phyloP scores from a whole-genome alignment of 2,113 vertebrate species.

The Steatornis caripensis region DNA sequence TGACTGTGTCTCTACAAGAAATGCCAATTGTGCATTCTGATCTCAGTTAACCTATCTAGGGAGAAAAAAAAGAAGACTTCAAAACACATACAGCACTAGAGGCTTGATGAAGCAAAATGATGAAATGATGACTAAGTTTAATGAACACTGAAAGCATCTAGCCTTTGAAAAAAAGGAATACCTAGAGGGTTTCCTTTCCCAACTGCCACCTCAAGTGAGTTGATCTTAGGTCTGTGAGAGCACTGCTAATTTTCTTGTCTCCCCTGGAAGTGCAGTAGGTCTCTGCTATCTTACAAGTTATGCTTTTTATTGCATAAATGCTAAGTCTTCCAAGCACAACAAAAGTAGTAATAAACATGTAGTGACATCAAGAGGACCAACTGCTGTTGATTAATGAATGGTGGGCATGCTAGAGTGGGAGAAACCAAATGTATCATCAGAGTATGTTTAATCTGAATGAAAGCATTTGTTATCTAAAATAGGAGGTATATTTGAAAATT shows the following conservation, averaged over 20 bases:
- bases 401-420: neutral
- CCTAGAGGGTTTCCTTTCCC: neutral
- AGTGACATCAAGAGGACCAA: neutral
- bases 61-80: neutral
- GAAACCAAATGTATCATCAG: neutral
- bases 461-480: neutral
- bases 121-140: conserved; percentile 9
- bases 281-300: neutral
- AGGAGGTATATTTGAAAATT: neutral
- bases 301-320: neutral
- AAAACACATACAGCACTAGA: neutral
- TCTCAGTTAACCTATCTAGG: neutral
- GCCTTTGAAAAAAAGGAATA: neutral
- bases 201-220: neutral
- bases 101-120: neutral
- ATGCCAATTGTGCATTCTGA: neutral
- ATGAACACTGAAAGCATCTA: neutral
- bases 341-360: neutral
- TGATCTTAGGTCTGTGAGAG: neutral
- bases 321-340: neutral
- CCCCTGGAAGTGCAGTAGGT: neutral
- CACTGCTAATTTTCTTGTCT: neutral
- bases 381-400: neutral
- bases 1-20: neutral
- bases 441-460: neutral